Conservation (phyloP, 2,113 vertebrate genomes). For the Osmerus mordax region DNA sequence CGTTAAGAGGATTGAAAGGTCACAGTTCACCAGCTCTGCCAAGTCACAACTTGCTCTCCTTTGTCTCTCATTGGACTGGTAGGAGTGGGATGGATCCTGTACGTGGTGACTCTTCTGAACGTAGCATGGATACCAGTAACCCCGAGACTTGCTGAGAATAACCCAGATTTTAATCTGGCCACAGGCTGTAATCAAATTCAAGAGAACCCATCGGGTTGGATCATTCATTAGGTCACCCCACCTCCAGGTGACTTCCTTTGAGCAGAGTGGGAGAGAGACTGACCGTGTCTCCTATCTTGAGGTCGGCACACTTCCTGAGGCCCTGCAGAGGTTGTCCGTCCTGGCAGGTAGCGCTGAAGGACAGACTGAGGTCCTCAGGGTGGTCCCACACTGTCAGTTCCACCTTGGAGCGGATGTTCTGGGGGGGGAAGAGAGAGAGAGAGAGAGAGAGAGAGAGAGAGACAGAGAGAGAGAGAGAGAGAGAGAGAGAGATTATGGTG, state of each 20-base stretch:
- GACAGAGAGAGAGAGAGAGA: constrained; percentile 6
- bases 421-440: constrained; percentile 19
- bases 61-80: not conserved
- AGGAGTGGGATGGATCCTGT: not conserved
- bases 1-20: constrained; percentile 27
- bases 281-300: constrained; percentile 96
- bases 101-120: not conserved
- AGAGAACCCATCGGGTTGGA: not conserved
- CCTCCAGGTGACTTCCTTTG: not conserved
- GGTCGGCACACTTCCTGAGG: constrained; percentile 87
- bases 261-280: constrained; percentile 54
- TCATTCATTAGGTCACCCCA: not conserved
- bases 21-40: not conserved
- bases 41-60: constrained; percentile 14
- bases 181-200: not conserved
- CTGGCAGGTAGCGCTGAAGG: constrained; percentile 93
- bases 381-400: constrained; percentile 92
- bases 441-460: not conserved
- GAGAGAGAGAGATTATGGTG: not conserved
- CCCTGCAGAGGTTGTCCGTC: constrained; percentile 84
- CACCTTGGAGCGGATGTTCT: constrained; percentile 98
- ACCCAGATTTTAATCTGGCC: not conserved
- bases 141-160: not conserved
- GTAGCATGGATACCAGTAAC: not conserved
- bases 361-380: constrained; percentile 87